phyloP scores from a whole-genome alignment of 2,797 vertebrate species.

The Aplochiton taeniatus region DNA sequence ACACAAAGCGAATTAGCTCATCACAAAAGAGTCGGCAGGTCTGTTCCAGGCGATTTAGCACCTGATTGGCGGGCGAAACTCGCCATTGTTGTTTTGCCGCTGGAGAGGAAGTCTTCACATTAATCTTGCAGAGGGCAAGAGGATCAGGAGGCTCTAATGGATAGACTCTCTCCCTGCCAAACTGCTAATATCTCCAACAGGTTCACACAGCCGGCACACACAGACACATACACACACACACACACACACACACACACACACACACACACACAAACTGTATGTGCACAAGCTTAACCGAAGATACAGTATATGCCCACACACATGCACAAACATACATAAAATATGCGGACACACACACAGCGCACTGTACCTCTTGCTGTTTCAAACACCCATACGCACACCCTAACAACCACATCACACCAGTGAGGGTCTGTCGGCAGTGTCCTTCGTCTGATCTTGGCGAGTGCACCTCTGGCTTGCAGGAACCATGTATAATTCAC shows the following conservation, averaged over 20 bases:
- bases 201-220: neutral
- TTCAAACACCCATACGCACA: neutral
- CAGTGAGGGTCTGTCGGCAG: constrained; percentile 27
- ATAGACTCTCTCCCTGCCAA: constrained; percentile 1
- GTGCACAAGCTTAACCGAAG: constrained; percentile 4
- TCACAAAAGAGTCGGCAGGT: constrained; percentile 31
- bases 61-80: constrained; percentile 23
- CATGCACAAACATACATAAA: neutral
- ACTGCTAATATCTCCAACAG: neutral
- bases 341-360: constrained; percentile 4
- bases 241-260: neutral
- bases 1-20: constrained; percentile 30
- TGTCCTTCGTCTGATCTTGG: constrained; percentile 46
- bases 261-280: too few relatives aligned
- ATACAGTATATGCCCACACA: constrained; percentile 6
- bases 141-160: constrained; percentile 32
- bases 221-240: constrained; percentile 20
- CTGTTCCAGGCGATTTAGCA: constrained; percentile 13
- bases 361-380: too few relatives aligned
- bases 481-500: constrained; percentile 59
- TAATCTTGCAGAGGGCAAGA: constrained; percentile 25
- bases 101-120: constrained; percentile 18
- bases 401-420: neutral
- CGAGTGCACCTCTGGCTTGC: constrained; percentile 48
- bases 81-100: constrained; percentile 13